Conservation (phyloP, 2,888 invertebrate species). For the Drepanosiphum platanoidis region DNA sequence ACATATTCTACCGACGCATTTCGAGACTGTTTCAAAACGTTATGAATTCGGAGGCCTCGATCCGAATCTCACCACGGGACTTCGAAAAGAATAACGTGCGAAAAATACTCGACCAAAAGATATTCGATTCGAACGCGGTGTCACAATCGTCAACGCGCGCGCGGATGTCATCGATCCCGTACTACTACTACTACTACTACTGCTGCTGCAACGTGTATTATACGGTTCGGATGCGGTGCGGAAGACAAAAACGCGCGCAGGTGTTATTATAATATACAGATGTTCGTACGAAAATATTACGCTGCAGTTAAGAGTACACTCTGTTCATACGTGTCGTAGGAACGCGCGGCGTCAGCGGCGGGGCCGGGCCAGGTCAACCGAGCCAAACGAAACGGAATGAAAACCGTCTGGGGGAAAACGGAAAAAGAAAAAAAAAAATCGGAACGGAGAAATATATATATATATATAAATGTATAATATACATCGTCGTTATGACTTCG, state of each 20-base stretch:
- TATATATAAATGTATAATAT: background rate
- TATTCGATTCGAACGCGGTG: conserved; percentile 12
- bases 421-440: background rate
- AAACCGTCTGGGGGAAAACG: background rate
- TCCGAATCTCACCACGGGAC: too few species aligned
- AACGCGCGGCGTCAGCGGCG: background rate
- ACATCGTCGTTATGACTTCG: background rate
- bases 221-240: conserved; percentile 16
- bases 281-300: too few species aligned
- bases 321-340: background rate
- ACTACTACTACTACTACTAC: too few species aligned
- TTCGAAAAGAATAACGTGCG: too few species aligned
- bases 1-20: too few species aligned
- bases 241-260: conserved; percentile 22
- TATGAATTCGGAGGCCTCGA: too few species aligned
- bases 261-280: conserved; percentile 21
- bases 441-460: background rate
- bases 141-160: background rate
- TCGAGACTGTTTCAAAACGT: too few species aligned
- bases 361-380: conserved; percentile 42
- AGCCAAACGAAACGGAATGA: conserved; percentile 22
- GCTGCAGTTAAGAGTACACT: too few species aligned
- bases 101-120: too few species aligned
- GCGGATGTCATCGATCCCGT: conserved; percentile 54
- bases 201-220: too few species aligned